These are phyloP conservation scores for Lasioglossum marginatum DNA, from an alignment of 2,888 invertebrate genomes.

Conservation along the genomic window DNA sequence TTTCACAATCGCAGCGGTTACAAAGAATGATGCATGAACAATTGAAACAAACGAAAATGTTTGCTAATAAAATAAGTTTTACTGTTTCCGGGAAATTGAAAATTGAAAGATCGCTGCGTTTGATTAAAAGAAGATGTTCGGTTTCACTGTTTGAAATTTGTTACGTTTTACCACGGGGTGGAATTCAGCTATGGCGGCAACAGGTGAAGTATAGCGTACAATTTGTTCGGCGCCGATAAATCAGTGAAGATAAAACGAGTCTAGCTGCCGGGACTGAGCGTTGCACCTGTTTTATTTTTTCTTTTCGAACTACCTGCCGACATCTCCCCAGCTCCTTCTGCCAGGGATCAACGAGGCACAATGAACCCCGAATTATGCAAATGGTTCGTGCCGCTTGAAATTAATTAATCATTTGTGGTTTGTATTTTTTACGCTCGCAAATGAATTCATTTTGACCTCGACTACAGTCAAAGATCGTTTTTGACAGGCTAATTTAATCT, in stretches of 20 bases:
- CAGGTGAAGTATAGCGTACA: constrained; percentile 59
- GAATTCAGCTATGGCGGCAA: constrained; percentile 27
- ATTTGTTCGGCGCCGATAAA: constrained; percentile 59
- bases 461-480: neutral
- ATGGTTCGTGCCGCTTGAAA: neutral
- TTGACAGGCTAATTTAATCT: neutral
- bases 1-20: too few relatives aligned
- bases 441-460: neutral
- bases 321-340: constrained; percentile 22
- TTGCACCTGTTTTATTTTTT: constrained; percentile 57
- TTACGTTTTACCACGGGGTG: neutral
- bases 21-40: too few relatives aligned
- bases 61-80: neutral
- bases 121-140: neutral
- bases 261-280: constrained; percentile 41
- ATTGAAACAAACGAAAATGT: too few relatives aligned
- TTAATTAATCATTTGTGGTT: constrained; percentile 6
- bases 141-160: neutral
- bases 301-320: constrained; percentile 46
- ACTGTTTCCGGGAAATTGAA: neutral
- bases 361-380: constrained; percentile 28
- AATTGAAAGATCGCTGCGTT: neutral
- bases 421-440: neutral
- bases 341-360: neutral
- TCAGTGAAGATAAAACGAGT: constrained; percentile 60